phyloP scores from a whole-genome alignment of 2,888 invertebrate genomes.

The Tupiocoris notatus region DNA sequence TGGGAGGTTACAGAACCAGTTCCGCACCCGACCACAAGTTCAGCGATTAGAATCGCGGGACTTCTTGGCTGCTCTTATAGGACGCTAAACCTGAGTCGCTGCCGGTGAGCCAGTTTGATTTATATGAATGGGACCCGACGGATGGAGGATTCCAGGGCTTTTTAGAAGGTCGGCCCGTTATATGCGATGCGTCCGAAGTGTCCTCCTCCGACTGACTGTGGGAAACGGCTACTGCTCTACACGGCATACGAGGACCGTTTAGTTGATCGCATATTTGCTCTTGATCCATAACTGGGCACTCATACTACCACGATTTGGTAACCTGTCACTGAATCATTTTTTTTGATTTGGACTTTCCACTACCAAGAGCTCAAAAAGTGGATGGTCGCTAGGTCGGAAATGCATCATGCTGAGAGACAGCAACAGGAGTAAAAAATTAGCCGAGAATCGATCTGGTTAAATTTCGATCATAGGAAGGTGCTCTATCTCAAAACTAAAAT shows the following conservation, averaged over 20 bases:
- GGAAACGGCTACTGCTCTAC: constrained; percentile 19
- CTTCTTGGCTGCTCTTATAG: too few species aligned
- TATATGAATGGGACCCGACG: constrained; percentile 13
- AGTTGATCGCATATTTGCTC: not conserved
- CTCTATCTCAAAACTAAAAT: too few species aligned
- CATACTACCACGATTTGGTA: not conserved
- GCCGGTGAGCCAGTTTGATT: constrained; percentile 21
- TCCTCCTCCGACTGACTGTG: not conserved
- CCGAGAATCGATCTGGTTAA: too few species aligned
- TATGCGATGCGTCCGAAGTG: constrained; percentile 4
- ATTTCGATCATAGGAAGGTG: too few species aligned
- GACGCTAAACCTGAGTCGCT: not conserved
- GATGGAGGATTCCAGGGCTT: constrained; percentile 9
- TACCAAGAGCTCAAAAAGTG: too few species aligned
- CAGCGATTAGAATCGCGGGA: constrained; percentile 23
- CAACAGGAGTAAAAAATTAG: too few species aligned
- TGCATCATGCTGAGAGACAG: too few species aligned
- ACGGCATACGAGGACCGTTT: not conserved
- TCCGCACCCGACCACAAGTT: constrained; percentile 14
- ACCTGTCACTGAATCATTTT: too few species aligned
- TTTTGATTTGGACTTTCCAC: too few species aligned
- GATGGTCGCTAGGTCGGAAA: too few species aligned
- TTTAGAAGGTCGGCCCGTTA: constrained; percentile 26
- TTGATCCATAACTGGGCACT: not conserved
- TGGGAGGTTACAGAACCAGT: not conserved